phyloP scores from a whole-genome alignment of 1,140 invertebrate genomes.

The Idris sp. region DNA sequence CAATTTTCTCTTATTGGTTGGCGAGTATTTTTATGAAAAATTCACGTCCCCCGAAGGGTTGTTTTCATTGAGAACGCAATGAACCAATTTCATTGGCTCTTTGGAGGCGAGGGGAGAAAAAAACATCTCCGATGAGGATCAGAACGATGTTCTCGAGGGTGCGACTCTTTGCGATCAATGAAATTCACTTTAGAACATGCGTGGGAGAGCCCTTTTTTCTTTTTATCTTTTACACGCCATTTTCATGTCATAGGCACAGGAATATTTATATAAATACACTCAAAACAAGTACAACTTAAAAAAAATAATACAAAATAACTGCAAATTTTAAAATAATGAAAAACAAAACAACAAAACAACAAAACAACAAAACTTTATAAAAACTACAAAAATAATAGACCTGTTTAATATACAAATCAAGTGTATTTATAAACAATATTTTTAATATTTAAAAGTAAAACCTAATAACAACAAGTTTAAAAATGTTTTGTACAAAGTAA shows the following conservation, averaged over 20 bases:
- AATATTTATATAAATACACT: conserved; percentile 37
- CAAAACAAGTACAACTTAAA: no score
- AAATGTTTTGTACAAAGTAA: no score
- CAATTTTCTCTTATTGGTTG: conserved; percentile 56
- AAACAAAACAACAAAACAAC: no score
- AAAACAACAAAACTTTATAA: no score
- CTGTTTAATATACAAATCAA: no score
- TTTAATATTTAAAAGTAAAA: no score
- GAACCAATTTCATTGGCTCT: conserved; percentile 62
- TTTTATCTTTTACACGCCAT: conserved; percentile 51
- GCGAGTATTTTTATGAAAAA: conserved; percentile 59
- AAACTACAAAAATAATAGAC: no score
- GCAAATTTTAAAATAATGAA: no score
- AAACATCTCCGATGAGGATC: conserved; percentile 46
- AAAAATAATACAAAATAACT: no score
- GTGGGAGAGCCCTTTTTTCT: conserved; percentile 35
- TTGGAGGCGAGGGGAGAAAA: conserved; percentile 39
- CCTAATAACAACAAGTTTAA: no score
- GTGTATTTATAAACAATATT: no score
- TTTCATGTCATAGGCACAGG: conserved; percentile 47
- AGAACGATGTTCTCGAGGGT: conserved; percentile 60
- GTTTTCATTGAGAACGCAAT: conserved; percentile 62
- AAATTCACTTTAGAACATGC: conserved; percentile 57
- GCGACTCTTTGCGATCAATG: conserved; percentile 58
- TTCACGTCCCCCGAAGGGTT: conserved; percentile 50